Evolutionary conservation across 2,797 vertebrate genomes (phyloP).

Genomic region (Numenius phaeopus): DNA sequence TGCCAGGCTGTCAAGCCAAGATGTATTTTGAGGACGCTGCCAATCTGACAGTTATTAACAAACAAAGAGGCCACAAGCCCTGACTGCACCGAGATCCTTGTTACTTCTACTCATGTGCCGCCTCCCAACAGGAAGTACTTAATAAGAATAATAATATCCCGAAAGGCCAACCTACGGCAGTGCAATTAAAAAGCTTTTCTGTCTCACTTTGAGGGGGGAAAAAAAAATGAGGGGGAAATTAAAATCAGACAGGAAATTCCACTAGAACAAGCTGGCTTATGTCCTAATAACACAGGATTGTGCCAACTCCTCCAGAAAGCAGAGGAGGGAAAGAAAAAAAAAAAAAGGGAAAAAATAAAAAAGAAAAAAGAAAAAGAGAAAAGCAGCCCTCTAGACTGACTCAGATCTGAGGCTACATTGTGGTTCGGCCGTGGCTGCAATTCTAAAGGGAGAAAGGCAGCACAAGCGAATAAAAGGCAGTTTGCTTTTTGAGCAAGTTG

Average conservation of each 20-base stretch:
- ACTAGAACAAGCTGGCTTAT: slow-evolving; percentile 86
- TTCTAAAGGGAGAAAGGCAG: slow-evolving; percentile 59
- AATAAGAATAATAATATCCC: slow-evolving; percentile 91
- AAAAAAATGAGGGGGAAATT: slow-evolving; percentile 75
- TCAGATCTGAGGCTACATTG: slow-evolving; percentile 66
- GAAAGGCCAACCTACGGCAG: slow-evolving; percentile 84
- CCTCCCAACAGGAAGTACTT: slow-evolving; percentile 91
- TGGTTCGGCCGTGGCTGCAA: slow-evolving; percentile 6
- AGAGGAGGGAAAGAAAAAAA: neutral
- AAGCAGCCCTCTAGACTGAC: slow-evolving; percentile 67
- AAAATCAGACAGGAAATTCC: slow-evolving; percentile 95
- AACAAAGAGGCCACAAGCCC: slow-evolving; percentile 80
- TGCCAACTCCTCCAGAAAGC: slow-evolving; percentile 80
- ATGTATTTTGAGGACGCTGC: slow-evolving; percentile 40
- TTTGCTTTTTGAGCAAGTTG: slow-evolving; percentile 61
- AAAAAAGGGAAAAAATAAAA: fast-evolving
- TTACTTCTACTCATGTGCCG: slow-evolving; percentile 79
- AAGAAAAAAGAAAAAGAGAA: neutral
- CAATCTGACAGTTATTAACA: slow-evolving; percentile 69
- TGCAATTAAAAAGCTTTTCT: slow-evolving; percentile 89
- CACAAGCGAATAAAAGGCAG: slow-evolving; percentile 13
- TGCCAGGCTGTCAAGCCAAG: slow-evolving; percentile 34
- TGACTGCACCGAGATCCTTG: slow-evolving; percentile 74
- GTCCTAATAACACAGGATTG: slow-evolving; percentile 85
- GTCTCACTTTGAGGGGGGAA: slow-evolving; percentile 73